phyloP scores from a whole-genome alignment of 2,113 vertebrate genomes.

The Argyrosomus japonicus region DNA sequence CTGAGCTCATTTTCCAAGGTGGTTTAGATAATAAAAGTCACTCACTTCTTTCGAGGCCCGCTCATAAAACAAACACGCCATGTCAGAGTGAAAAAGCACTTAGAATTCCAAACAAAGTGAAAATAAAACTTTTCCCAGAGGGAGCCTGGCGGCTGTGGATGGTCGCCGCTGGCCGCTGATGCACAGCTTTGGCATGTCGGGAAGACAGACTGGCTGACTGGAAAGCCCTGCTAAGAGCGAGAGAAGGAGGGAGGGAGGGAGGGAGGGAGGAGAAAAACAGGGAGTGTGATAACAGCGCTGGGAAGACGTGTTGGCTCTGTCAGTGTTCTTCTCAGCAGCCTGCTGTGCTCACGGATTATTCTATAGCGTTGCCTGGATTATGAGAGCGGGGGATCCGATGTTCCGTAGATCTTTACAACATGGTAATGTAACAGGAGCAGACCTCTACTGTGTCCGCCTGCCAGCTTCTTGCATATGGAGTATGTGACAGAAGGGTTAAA shows the following conservation, averaged over 20 bases:
- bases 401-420: conserved; percentile 38
- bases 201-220: conserved; percentile 41
- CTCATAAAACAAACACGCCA: conserved; percentile 9
- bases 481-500: background rate
- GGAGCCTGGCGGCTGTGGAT: conserved; percentile 1
- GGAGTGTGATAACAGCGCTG: conserved; percentile 56
- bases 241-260: background rate
- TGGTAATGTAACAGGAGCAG: conserved; percentile 70
- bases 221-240: conserved; percentile 20
- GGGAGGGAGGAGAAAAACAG: conserved; percentile 56
- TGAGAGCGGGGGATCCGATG: conserved; percentile 49
- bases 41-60: background rate
- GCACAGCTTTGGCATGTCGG: conserved; percentile 50
- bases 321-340: conserved; percentile 59
- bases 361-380: conserved; percentile 43
- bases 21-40: background rate
- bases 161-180: conserved; percentile 28
- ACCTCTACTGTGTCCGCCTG: conserved; percentile 1
- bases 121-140: conserved; percentile 21
- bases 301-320: conserved; percentile 56
- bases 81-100: background rate
- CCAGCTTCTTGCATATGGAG: background rate
- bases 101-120: background rate
- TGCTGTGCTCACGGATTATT: conserved; percentile 39
- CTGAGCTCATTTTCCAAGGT: background rate